Conservation (phyloP, 2,113 vertebrate genomes). For the Delphinapterus leucas region DNA sequence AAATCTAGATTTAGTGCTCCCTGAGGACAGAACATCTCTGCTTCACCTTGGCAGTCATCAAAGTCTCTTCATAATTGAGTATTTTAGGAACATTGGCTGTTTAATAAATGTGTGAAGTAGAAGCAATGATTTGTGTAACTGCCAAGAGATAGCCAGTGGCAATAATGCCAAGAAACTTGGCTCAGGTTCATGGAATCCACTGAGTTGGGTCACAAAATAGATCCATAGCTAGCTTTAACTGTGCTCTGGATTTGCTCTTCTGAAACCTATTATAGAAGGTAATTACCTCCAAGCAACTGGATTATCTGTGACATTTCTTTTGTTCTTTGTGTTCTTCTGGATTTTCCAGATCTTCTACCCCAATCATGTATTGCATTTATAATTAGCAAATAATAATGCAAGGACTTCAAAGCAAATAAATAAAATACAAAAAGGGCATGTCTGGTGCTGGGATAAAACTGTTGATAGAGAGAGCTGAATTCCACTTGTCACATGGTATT, state of each 20-base stretch:
- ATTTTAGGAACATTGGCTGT: background rate
- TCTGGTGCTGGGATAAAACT: background rate
- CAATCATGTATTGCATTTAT: background rate
- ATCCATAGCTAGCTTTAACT: background rate
- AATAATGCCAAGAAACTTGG: background rate
- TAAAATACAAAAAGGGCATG: background rate
- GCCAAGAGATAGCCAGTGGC: background rate
- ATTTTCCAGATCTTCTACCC: conserved; percentile 22
- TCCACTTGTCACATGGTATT: background rate
- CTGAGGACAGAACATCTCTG: background rate
- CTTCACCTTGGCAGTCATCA: background rate
- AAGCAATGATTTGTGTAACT: background rate
- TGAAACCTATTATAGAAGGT: background rate
- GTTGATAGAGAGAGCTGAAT: background rate
- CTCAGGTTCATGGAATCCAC: background rate
- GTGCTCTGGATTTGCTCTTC: background rate
- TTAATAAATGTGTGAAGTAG: background rate
- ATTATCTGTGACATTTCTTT: conserved; percentile 12
- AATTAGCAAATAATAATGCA: background rate
- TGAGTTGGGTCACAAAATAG: background rate
- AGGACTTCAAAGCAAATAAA: background rate
- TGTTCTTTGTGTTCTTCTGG: conserved; percentile 15
- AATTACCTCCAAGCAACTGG: background rate
- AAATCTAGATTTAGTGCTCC: background rate
- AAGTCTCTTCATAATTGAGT: background rate